Evolutionary conservation across 2,797 vertebrate genomes (phyloP).

Genomic region (Molossus molossus): DNA sequence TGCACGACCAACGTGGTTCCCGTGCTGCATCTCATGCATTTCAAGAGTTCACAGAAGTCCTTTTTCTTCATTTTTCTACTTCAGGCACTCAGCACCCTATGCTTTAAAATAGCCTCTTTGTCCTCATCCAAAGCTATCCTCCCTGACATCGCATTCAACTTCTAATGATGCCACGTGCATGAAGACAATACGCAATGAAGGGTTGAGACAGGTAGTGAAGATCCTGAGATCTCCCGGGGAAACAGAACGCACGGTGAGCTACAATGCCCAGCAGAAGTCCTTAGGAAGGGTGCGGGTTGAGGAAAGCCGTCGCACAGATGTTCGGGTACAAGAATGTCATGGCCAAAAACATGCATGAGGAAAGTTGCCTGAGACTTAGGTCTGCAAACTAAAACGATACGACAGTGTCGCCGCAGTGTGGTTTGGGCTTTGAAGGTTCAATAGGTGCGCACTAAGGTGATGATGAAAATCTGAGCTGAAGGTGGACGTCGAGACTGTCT

Average conservation of each 20-base stretch:
- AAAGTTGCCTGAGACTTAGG: neutral
- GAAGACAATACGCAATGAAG: neutral
- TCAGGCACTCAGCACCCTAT: neutral
- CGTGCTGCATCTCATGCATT: neutral
- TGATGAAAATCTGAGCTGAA: neutral
- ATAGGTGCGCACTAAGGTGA: neutral
- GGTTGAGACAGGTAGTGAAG: neutral
- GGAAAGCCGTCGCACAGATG: neutral
- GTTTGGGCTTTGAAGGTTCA: neutral
- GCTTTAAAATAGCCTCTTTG: conserved; percentile 14
- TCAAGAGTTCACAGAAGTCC: neutral
- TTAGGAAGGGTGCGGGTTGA: neutral
- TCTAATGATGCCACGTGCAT: neutral
- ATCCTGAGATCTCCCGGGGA: neutral
- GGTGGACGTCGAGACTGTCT: neutral
- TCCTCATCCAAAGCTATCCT: neutral
- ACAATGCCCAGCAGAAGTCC: neutral
- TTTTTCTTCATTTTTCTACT: neutral
- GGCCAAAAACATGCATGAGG: neutral
- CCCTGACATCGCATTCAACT: neutral
- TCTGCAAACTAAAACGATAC: neutral
- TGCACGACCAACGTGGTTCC: neutral
- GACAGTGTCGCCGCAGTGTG: neutral
- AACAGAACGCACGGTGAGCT: neutral
- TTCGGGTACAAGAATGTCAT: neutral